Conservation (phyloP, 2,797 vertebrate species). For the Phoeniculus purpureus region DNA sequence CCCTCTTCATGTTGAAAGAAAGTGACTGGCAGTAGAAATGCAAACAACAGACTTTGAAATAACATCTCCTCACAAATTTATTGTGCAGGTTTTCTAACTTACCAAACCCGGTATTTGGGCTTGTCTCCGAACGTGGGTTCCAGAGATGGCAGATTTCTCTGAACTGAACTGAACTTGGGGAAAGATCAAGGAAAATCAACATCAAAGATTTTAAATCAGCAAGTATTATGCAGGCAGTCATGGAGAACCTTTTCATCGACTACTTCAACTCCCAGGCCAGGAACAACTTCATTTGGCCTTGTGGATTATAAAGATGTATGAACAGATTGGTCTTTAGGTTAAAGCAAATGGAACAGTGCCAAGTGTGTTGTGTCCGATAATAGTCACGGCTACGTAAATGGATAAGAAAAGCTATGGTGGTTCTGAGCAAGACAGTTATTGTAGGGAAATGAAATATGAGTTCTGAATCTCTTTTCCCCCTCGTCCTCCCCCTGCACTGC, state of each 20-base stretch:
- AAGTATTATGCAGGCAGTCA: neutral
- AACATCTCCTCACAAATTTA: neutral
- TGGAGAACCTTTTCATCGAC: neutral
- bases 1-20: neutral
- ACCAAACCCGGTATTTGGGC: neutral
- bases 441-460: neutral
- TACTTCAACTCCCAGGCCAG: neutral
- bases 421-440: neutral
- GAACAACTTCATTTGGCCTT: neutral
- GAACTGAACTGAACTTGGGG: neutral
- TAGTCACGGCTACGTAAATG: neutral
- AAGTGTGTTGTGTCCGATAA: neutral
- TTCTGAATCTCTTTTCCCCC: neutral
- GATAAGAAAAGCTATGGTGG: neutral
- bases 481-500: no score
- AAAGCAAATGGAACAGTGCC: neutral
- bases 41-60: neutral
- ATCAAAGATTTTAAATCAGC: neutral
- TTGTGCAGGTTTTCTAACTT: neutral
- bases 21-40: neutral
- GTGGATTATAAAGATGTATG: neutral
- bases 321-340: neutral
- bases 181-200: slow-evolving; percentile 1
- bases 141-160: neutral
- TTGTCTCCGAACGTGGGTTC: neutral